These are phyloP conservation scores for Amiota minor DNA, from an alignment of 2,888 invertebrate species.

Conservation along the genomic window DNA sequence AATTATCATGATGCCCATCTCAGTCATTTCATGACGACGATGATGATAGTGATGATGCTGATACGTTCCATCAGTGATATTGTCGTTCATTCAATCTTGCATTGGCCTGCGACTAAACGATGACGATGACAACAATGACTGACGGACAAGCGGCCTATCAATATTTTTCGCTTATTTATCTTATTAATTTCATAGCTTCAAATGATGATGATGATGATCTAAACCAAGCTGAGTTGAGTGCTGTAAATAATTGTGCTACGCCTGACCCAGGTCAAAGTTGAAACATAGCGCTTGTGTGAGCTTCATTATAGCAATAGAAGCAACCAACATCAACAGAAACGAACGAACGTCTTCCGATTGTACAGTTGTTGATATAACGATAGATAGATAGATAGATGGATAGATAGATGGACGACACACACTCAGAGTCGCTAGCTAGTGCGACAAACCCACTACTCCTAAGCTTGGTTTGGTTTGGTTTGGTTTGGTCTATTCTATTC, in stretches of 20 bases:
- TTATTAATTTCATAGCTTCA: constrained; percentile 14
- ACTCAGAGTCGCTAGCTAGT: constrained; percentile 36
- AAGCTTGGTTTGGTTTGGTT: background rate
- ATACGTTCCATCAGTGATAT: too few relatives aligned
- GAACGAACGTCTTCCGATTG: background rate
- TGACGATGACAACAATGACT: background rate
- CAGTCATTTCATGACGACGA: background rate
- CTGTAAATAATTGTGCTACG: constrained; percentile 56
- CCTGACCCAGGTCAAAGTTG: constrained; percentile 66
- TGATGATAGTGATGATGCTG: constrained; percentile 6
- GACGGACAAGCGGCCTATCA: constrained; percentile 1
- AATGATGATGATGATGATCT: constrained; percentile 18
- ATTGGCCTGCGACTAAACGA: background rate
- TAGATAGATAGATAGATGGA: constrained; percentile 35
- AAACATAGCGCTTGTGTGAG: constrained; percentile 55
- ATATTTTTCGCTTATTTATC: constrained; percentile 21
- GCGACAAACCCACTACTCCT: background rate
- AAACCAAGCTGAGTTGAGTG: constrained; percentile 15
- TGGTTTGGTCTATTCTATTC: background rate
- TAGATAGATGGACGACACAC: constrained; percentile 25
- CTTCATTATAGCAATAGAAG: constrained; percentile 64
- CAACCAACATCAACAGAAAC: constrained; percentile 41
- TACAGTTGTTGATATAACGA: constrained; percentile 22
- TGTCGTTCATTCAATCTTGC: background rate
- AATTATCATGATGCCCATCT: constrained; percentile 7